These are phyloP conservation scores for Arbacia lixula DNA, from an alignment of 53 echinoderm and acorn worm genomes.

Conservation along the genomic window DNA sequence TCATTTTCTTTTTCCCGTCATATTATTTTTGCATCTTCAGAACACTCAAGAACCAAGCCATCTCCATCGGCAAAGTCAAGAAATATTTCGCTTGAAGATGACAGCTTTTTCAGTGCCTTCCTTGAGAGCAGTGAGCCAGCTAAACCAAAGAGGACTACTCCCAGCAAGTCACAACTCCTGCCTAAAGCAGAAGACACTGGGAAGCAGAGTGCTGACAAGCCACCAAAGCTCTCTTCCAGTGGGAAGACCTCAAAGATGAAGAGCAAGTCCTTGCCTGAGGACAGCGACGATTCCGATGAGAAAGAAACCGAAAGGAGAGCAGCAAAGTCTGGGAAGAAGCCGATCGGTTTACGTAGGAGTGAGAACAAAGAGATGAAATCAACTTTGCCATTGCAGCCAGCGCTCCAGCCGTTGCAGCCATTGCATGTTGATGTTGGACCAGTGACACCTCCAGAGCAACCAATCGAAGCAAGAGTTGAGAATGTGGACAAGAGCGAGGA, in stretches of 20 bases:
- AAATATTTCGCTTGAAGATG: conserved; percentile 61
- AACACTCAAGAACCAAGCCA: conserved; percentile 1
- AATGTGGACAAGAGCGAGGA: background rate
- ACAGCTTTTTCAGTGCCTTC: conserved; percentile 88
- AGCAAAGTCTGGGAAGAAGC: conserved; percentile 30
- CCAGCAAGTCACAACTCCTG: conserved; percentile 11
- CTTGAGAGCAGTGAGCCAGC: conserved; percentile 51
- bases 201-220: conserved; percentile 15
- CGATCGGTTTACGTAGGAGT: background rate
- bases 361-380: conserved; percentile 12
- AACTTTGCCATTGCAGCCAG: too few relatives aligned
- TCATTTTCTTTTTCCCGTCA: too few relatives aligned
- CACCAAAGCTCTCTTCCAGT: background rate
- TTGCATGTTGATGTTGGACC: conserved; percentile 30
- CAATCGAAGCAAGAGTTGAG: too few relatives aligned
- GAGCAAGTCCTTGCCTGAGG: conserved; percentile 11
- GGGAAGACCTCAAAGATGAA: conserved; percentile 30
- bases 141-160: conserved; percentile 10
- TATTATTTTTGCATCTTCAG: background rate
- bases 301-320: conserved; percentile 16
- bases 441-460: too few relatives aligned
- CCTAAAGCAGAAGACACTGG: background rate
- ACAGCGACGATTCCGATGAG: conserved; percentile 37
- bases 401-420: conserved; percentile 7
- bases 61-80: conserved; percentile 26